Base-by-base conservation (phyloP, 2,113 vertebrate genomes). In the Nycticryphes semicollaris region DNA sequence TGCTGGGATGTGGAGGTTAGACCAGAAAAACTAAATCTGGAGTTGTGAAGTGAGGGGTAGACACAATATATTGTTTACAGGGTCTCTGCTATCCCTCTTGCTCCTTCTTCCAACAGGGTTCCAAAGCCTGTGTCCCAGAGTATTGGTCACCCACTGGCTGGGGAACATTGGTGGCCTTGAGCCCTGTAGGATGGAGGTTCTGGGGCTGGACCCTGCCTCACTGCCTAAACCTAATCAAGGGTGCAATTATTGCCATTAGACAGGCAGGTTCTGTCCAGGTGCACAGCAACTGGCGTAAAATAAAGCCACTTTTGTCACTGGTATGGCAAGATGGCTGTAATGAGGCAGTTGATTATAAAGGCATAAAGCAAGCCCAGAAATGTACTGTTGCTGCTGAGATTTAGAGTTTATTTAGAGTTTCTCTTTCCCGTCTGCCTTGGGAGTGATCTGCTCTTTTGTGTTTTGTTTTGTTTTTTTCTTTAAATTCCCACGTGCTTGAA, bases 211-310 rank as follows among this genome's bases (percentile, higher is more conserved):
- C 4, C 2, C 37, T 28, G 47, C 56, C 47, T 11, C 16, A 1
- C 28, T 2, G 1, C 7, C 48, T 16, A 56, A 72, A 56, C 30
- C n/a, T 30, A 12, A 54, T 24, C 39, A 20, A 30, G 76, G 41
- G 35, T 7, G 0, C 35, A 41, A 21, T 50, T 31, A 17, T 2
- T 14, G 63, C 35, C 0, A 1, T 12, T 31, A 20, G 16, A 30
- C 45, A 6, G 17, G 56, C n/a, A 41, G 24, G 12, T 33, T 53
- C 56, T 62, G 64, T 15, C 39, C 63, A 25, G 63, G 10, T 22
- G 69, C 25, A 4, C 4, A 2, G 47, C 51, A 64, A 21, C 12
- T 13, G 27, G 27, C 0, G 0, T 75, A n/a, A 68, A 37, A 51
- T 27, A 50, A 66, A 66, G 18, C 31, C 15, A 8, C 47, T 62